Percentiles rank a stretch among this genome's conserved stretches.
Evolutionary conservation across 2,113 vertebrate genomes (phyloP).

Genomic region (Podarcis cretensis): DNA sequence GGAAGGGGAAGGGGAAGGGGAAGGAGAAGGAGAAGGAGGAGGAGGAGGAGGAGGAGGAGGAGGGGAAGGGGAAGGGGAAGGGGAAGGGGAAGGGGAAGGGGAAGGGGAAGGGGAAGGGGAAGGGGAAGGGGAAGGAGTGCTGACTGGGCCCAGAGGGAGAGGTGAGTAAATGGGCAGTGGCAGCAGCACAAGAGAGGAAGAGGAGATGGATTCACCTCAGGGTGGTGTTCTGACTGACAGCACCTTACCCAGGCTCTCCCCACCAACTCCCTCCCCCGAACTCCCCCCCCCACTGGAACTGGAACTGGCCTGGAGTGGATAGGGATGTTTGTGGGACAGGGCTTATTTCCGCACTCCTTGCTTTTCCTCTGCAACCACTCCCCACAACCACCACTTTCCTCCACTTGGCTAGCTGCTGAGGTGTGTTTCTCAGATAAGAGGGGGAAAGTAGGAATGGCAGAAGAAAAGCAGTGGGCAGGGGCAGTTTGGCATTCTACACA

Average conservation of each 20-base stretch:
- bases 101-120: background rate
- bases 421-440: background rate
- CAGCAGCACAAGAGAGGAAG: background rate
- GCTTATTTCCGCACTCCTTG: background rate
- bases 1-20: too few species aligned
- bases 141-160: too few species aligned
- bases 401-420: background rate
- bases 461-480: too few species aligned
- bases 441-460: too few species aligned
- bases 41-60: background rate
- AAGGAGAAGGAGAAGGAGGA: too few species aligned
- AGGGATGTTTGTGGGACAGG: background rate
- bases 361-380: background rate
- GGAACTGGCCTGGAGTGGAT: background rate
- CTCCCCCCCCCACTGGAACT: too few species aligned
- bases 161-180: too few species aligned
- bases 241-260: background rate
- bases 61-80: too few species aligned
- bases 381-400: background rate
- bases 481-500: too few species aligned
- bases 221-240: background rate
- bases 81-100: too few species aligned
- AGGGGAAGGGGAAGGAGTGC: too few species aligned
- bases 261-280: background rate
- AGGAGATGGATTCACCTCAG: background rate